Conservation (phyloP, 2,113 vertebrate genomes). For the Neodontobutis hainanensis region DNA sequence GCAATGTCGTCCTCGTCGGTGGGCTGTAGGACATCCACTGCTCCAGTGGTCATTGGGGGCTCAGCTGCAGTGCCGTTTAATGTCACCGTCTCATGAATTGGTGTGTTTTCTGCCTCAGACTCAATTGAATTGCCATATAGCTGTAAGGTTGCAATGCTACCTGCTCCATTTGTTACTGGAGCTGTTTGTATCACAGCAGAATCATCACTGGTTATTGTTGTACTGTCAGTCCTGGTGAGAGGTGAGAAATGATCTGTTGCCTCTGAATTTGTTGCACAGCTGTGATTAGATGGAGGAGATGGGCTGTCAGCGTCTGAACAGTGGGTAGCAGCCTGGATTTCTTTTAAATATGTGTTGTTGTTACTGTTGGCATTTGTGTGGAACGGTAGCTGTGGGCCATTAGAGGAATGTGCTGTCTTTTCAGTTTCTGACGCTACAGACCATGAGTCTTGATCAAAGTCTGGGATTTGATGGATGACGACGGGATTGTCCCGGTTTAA, state of each 20-base stretch:
- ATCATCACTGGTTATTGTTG: not conserved
- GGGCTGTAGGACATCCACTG: not conserved
- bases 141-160: not conserved
- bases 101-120: too few relatives aligned
- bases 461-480: constrained; percentile 45
- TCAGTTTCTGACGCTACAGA: constrained; percentile 5
- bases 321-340: not conserved
- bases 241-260: constrained; percentile 1
- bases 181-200: not conserved
- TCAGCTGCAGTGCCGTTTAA: constrained; percentile 1
- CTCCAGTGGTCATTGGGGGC: constrained; percentile 1
- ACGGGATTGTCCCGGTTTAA: constrained; percentile 25
- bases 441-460: constrained; percentile 61
- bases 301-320: not conserved
- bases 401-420: constrained; percentile 1
- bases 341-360: constrained; percentile 30
- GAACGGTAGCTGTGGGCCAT: not conserved
- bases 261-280: not conserved
- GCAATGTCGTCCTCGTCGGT: constrained; percentile 19
- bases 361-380: constrained; percentile 53
- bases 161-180: not conserved
- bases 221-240: not conserved
- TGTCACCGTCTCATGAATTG: not conserved
- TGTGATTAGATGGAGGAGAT: not conserved
- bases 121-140: not conserved